Evolutionary conservation across 2,113 vertebrate genomes (phyloP).

Genomic region (Lasiurus borealis): DNA sequence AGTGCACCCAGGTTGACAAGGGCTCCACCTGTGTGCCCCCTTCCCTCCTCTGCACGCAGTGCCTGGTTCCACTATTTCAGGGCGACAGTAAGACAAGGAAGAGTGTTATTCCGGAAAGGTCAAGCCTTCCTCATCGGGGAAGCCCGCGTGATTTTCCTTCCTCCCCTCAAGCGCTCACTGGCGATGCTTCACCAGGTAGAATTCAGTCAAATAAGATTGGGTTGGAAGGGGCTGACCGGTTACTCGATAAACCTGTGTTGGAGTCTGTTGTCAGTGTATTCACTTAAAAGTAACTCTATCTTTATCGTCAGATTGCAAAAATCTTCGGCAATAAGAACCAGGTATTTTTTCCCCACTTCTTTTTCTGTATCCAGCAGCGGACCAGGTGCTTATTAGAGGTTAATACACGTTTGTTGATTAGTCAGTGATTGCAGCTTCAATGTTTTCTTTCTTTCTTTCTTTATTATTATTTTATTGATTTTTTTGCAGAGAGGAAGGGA

Average conservation of each 20-base stretch:
- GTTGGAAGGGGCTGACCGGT: neutral
- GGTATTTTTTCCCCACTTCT: neutral
- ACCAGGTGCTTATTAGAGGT: neutral
- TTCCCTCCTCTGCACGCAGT: neutral
- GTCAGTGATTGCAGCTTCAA: neutral
- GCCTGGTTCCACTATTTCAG: neutral
- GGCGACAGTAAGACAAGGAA: neutral
- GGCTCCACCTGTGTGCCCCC: too few relatives aligned
- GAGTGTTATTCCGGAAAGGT: neutral
- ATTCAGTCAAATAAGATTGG: neutral
- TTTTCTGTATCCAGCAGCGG: neutral
- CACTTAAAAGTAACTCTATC: neutral
- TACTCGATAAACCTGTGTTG: neutral
- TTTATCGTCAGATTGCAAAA: slow-evolving; percentile 48
- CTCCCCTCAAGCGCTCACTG: neutral
- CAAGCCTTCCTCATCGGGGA: neutral
- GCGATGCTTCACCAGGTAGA: neutral
- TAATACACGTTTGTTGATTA: neutral
- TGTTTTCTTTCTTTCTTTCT: neutral
- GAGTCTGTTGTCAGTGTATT: neutral
- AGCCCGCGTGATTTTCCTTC: neutral
- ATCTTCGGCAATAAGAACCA: neutral
- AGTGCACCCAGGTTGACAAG: neutral
- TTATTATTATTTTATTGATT: neutral
- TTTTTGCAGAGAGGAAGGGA: too few relatives aligned